A percentile compares a stretch with the other conserved stretches of the same genome.
phyloP scores from a whole-genome alignment of 1,140 invertebrate genomes.

The Dreissena rostriformis region DNA sequence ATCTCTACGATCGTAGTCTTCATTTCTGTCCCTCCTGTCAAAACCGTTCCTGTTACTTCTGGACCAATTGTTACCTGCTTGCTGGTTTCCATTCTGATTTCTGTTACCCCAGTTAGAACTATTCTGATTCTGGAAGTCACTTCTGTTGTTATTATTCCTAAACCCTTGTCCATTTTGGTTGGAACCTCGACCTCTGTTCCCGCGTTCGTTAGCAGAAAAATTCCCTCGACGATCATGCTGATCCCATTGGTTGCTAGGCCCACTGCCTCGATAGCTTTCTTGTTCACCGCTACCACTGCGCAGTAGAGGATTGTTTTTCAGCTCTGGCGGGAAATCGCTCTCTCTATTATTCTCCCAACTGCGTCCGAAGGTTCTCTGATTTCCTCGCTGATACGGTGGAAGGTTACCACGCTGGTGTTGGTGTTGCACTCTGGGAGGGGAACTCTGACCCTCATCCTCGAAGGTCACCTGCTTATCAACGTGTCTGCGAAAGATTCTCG shows the following conservation, averaged over 20 bases:
- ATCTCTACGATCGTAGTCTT: constrained; percentile 33
- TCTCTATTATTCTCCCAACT: constrained; percentile 34
- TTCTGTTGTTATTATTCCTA: constrained; percentile 5
- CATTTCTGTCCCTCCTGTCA: constrained; percentile 11
- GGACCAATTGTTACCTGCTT: not conserved
- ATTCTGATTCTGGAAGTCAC: constrained; percentile 18
- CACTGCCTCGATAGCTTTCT: not conserved
- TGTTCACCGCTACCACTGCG: not conserved
- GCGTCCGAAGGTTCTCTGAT: constrained; percentile 28
- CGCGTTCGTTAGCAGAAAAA: not conserved
- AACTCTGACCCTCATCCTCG: constrained; percentile 31
- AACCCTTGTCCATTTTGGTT: not conserved
- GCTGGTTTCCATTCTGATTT: constrained; percentile 4
- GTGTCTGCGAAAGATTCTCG: constrained; percentile 54
- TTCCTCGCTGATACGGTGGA: constrained; percentile 33
- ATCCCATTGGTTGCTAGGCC: constrained; percentile 26
- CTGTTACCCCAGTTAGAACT: constrained; percentile 1
- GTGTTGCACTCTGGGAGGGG: constrained; percentile 44
- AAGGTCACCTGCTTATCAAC: constrained; percentile 40
- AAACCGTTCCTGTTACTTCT: not conserved
- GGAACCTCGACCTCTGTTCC: not conserved
- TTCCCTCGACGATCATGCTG: constrained; percentile 37
- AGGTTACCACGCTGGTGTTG: constrained; percentile 31
- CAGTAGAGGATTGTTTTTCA: constrained; percentile 48
- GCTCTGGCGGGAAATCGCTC: constrained; percentile 30